These are phyloP conservation scores for Aphelenchoides besseyi DNA, from an alignment of 1,140 invertebrate species.

Conservation along the genomic window DNA sequence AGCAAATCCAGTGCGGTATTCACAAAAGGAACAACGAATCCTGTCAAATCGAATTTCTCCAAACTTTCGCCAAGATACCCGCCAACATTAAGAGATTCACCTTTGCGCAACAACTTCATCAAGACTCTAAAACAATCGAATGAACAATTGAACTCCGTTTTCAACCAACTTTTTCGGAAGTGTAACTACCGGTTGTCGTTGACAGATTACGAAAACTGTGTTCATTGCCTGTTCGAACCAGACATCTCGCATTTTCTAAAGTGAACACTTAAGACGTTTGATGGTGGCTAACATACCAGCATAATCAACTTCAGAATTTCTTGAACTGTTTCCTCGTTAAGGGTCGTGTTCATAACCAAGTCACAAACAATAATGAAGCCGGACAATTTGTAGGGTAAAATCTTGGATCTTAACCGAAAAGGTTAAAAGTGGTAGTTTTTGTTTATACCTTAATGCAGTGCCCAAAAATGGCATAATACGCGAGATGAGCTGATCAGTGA, in stretches of 20 bases:
- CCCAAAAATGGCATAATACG: slow-evolving; percentile 42
- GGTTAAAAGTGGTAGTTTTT: neutral
- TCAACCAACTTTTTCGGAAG: slow-evolving; percentile 13
- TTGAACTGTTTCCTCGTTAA: slow-evolving; percentile 28
- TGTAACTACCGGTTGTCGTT: slow-evolving; percentile 24
- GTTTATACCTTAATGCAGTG: slow-evolving; percentile 44
- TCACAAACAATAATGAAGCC: slow-evolving; percentile 38
- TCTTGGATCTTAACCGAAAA: slow-evolving; percentile 28
- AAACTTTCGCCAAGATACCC: slow-evolving; percentile 5
- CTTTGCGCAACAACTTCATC: slow-evolving; percentile 28
- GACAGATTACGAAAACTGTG: slow-evolving; percentile 29
- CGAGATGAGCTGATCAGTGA: slow-evolving; percentile 36
- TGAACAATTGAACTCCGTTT: slow-evolving; percentile 16
- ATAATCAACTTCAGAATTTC: slow-evolving; percentile 35
- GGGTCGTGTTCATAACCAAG: slow-evolving; percentile 24
- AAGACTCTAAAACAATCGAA: slow-evolving; percentile 17
- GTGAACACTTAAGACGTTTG: neutral
- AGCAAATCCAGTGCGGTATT: slow-evolving; percentile 20
- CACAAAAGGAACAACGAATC: slow-evolving; percentile 31
- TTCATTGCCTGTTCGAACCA: slow-evolving; percentile 26
- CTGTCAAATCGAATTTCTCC: slow-evolving; percentile 15
- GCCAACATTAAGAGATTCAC: slow-evolving; percentile 25
- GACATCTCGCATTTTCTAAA: slow-evolving; percentile 26
- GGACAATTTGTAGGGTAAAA: slow-evolving; percentile 37
- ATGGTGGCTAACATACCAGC: slow-evolving; percentile 6